Base-by-base conservation (phyloP, 2,888 invertebrate genomes). In the Eilema sororculum region DNA sequence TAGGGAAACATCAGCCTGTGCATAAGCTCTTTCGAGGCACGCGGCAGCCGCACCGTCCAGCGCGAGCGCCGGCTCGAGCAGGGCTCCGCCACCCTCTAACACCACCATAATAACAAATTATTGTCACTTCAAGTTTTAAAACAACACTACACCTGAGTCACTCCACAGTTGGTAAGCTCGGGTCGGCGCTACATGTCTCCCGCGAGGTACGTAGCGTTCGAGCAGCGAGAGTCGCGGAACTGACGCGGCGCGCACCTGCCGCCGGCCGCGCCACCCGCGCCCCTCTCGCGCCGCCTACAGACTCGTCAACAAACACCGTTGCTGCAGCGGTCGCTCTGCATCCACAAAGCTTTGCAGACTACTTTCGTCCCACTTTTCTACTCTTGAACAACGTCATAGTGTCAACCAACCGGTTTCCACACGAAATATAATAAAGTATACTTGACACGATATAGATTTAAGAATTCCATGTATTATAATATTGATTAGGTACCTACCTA, bases 1-100 rank as follows among this genome's bases (percentile, higher is more conserved):
- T 92, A 98, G 96, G 84, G 98, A 97, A 87, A 97, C 97, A 86
- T 97, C 97, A 84, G 97, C 97, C 92, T 98, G 98, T 87, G 97
- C 97, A 93, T 98, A 98, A 76, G 97, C 96, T 77, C 97, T 96
- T 92, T 98, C 98, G 90, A 98, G 95, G 83, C 97, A 96, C 80
- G 97, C 96, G 80, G 96, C 96, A 81, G 97, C 94, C 75, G 96
- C 96, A 83, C 97, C 97, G 90, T 97, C 96, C 86, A 97, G 96
- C 91, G 97, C 97, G 91, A 98, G 96, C 87, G 98, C 94, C 85
- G 94, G 95, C 91, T 95, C 95, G 72, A 95, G 90, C 80, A 94
- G 89, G 79, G 93, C 94, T 73, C 95, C 95, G 78, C 95, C 95
- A 79, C 95, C 94, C 87, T 95, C 95, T 77, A 95, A 89, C 87